These are phyloP conservation scores for Oxyura jamaicensis DNA, from an alignment of 2,113 vertebrate species.

Conservation along the genomic window DNA sequence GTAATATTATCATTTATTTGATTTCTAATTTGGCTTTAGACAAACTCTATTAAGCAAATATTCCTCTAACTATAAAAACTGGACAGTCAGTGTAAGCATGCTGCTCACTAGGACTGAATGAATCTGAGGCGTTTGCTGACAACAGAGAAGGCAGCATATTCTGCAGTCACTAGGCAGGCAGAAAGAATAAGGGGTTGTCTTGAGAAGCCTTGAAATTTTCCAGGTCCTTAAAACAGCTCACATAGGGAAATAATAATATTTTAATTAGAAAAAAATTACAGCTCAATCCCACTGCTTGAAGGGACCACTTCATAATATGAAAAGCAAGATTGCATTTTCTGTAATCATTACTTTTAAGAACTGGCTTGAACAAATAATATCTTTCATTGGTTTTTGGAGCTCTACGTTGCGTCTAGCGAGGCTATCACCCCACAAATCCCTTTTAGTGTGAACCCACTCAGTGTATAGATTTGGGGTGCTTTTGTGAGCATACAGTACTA, in stretches of 20 bases:
- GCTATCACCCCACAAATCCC: background rate
- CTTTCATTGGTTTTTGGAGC: background rate
- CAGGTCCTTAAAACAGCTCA: background rate
- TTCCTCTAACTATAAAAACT: constrained; percentile 9
- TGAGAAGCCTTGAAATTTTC: background rate
- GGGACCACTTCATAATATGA: background rate
- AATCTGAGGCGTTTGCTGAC: background rate
- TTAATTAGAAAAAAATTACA: constrained; percentile 54
- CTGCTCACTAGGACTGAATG: background rate
- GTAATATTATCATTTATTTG: constrained; percentile 41
- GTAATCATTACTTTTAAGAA: background rate
- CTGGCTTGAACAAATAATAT: constrained; percentile 1
- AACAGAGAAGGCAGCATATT: background rate
- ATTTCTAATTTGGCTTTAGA: constrained; percentile 49
- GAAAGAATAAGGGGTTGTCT: constrained; percentile 5
- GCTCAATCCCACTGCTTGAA: background rate
- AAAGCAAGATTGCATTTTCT: constrained; percentile 24
- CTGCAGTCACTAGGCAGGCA: background rate
- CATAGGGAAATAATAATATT: constrained; percentile 6
- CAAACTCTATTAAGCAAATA: constrained; percentile 39
- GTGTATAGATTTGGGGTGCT: background rate
- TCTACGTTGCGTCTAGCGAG: background rate
- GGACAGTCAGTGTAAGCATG: background rate
- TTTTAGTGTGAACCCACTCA: background rate
- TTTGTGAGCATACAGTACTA: background rate